Evolutionary conservation across 2,113 vertebrate species (phyloP).

Genomic region (Siniperca knerii): DNA sequence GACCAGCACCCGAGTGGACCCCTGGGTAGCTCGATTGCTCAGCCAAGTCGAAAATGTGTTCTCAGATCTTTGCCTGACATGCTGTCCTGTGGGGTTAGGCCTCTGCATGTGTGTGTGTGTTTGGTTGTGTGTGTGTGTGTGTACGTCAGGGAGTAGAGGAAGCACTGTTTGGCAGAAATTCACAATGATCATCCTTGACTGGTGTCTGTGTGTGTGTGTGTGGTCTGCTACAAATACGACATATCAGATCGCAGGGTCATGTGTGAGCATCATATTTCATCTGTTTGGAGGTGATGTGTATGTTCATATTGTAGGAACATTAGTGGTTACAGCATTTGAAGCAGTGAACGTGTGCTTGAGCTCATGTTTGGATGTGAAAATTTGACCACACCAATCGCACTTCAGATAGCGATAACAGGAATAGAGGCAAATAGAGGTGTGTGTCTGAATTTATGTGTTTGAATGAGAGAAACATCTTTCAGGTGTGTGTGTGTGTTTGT

Average conservation of each 20-base stretch:
- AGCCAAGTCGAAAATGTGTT: constrained; percentile 83
- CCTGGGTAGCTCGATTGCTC: constrained; percentile 79
- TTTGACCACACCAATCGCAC: background rate
- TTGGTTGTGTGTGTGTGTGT: constrained; percentile 36
- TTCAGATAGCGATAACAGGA: background rate
- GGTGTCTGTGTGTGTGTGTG: constrained; percentile 29
- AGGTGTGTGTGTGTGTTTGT: constrained; percentile 32
- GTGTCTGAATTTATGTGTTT: constrained; percentile 7
- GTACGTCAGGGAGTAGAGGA: constrained; percentile 47
- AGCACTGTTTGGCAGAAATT: constrained; percentile 65
- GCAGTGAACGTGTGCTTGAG: background rate
- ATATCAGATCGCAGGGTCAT: constrained; percentile 21
- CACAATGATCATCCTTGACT: constrained; percentile 73
- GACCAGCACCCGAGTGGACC: constrained; percentile 72
- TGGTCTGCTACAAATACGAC: constrained; percentile 16
- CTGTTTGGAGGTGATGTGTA: constrained; percentile 12
- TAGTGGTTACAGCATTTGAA: background rate
- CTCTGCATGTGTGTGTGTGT: constrained; percentile 41
- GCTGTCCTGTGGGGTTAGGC: constrained; percentile 74
- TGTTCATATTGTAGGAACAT: background rate
- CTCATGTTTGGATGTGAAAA: background rate
- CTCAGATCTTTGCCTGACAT: constrained; percentile 83
- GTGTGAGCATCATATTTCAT: constrained; percentile 9
- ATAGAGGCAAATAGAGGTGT: background rate
- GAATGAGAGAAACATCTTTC: constrained; percentile 13